phyloP scores from a whole-genome alignment of 2,113 vertebrate species.

The Hyperoodon ampullatus region DNA sequence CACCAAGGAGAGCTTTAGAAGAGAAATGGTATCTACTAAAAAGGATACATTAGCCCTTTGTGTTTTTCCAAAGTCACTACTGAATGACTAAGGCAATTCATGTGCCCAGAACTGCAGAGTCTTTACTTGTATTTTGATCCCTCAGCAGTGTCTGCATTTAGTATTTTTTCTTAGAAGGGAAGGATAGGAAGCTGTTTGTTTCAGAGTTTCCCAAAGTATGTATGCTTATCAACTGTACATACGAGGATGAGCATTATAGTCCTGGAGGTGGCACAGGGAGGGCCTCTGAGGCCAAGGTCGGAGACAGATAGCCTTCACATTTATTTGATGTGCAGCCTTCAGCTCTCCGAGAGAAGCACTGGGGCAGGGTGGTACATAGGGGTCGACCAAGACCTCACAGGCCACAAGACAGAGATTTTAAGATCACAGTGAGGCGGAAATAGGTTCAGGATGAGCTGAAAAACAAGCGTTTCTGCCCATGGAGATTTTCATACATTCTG shows the following conservation, averaged over 20 bases:
- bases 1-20: constrained; percentile 28
- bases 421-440: neutral
- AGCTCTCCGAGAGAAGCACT: neutral
- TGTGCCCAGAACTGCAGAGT: neutral
- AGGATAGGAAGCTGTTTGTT: neutral
- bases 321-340: constrained; percentile 14
- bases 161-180: neutral
- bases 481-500: neutral
- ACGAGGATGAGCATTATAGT: neutral
- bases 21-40: constrained; percentile 45
- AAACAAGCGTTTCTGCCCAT: neutral
- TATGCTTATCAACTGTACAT: neutral
- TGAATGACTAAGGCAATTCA: constrained; percentile 24
- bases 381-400: neutral
- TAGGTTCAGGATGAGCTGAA: neutral
- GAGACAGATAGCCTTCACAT: neutral
- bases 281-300: neutral
- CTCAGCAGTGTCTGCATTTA: neutral
- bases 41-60: constrained; percentile 49
- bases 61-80: constrained; percentile 61
- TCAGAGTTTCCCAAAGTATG: neutral
- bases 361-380: neutral
- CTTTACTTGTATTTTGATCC: constrained; percentile 22
- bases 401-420: constrained; percentile 12
- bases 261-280: neutral